Evolutionary conservation across 2,113 vertebrate genomes (phyloP).

Genomic region (Protomyctophum bolini): DNA sequence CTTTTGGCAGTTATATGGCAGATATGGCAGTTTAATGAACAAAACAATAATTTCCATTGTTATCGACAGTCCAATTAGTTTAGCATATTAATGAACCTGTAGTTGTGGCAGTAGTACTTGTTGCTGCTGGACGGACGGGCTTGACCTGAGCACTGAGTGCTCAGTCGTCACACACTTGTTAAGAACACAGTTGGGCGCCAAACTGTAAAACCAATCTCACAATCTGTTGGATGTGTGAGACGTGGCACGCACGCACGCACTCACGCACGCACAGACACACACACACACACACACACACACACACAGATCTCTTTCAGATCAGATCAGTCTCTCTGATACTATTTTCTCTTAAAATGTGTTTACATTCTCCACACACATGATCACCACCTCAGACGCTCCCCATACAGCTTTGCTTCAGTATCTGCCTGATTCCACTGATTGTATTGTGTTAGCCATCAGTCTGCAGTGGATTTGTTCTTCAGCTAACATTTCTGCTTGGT

Average conservation of each 20-base stretch:
- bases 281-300: conserved; percentile 4
- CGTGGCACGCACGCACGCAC: not conserved
- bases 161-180: conserved; percentile 39
- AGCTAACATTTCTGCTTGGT: not conserved
- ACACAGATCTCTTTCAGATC: not conserved
- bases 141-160: conserved; percentile 22
- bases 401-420: not conserved
- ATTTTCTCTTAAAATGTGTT: too few species aligned
- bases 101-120: conserved; percentile 1
- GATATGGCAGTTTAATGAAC: too few species aligned
- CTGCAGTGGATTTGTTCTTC: not conserved
- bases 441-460: conserved; percentile 4
- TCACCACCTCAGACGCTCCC: not conserved
- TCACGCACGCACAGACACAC: conserved; percentile 14
- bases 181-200: conserved; percentile 47
- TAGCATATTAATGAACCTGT: not conserved
- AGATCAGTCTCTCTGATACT: not conserved
- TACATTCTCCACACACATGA: not conserved
- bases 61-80: not conserved
- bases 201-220: conserved; percentile 41
- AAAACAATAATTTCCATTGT: not conserved
- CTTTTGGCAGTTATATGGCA: too few species aligned
- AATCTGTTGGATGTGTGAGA: not conserved
- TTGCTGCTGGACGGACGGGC: conserved; percentile 4
- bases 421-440: not conserved